Conservation (phyloP, 1,140 invertebrate genomes). For the Halesus radiatus region DNA sequence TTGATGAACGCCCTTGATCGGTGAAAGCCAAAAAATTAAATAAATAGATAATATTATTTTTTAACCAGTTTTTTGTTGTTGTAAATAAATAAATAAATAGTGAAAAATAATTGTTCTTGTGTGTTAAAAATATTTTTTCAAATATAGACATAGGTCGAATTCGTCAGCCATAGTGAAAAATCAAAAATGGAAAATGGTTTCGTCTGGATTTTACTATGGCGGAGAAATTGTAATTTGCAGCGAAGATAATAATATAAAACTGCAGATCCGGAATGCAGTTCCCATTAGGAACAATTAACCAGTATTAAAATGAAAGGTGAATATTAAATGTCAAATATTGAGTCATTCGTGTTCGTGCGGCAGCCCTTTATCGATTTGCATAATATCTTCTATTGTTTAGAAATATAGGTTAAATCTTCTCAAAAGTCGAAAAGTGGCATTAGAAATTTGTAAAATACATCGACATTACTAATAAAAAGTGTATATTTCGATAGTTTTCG, state of each 20-base stretch:
- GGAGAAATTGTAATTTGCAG: conserved; percentile 28
- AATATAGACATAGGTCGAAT: conserved; percentile 40
- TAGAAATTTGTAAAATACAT: conserved; percentile 6
- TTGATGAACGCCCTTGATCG: too few species aligned
- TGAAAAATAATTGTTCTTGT: not conserved
- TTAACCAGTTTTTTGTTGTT: not conserved
- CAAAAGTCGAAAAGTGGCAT: not conserved
- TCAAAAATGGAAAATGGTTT: conserved; percentile 44
- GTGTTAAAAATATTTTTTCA: conserved; percentile 5
- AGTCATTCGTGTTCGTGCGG: conserved; percentile 2
- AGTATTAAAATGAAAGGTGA: conserved; percentile 38
- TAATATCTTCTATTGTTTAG: conserved; percentile 43
- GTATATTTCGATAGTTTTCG: not conserved
- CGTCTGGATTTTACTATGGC: conserved; percentile 43
- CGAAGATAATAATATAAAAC: not conserved
- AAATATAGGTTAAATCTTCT: conserved; percentile 45
- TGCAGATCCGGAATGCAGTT: not conserved
- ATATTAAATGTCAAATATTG: not conserved
- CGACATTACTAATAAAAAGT: too few species aligned
- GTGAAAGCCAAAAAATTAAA: too few species aligned
- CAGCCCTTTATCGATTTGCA: conserved; percentile 43
- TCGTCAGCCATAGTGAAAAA: conserved; percentile 45
- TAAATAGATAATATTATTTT: too few species aligned
- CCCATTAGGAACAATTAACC: not conserved
- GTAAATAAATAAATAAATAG: conserved; percentile 5